Evolutionary conservation across 2,113 vertebrate genomes (phyloP), one percentile per base, ranked within the genome.

Genomic region (Mesembrinibis cayennensis): DNA sequence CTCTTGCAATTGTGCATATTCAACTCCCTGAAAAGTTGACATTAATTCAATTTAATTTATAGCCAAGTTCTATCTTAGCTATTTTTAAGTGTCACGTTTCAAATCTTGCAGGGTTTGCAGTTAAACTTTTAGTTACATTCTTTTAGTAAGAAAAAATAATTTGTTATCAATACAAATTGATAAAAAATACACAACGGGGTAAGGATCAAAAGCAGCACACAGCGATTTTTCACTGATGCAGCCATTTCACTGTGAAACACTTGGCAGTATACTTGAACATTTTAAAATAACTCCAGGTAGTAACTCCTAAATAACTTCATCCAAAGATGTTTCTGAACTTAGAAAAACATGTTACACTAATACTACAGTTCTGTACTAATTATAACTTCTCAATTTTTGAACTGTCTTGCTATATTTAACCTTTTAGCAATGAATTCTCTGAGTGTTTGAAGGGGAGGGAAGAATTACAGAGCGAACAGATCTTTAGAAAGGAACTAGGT

Each of bases 201-300:
- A 71, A 86, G 29, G n/a, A 88, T 73, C 81, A 93, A 95, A 97
- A 81, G 96, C 76, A 81, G 66, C 79, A 72, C 16, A 42, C 8
- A 59, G 40, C 25, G 77, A 49, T 92, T 86, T 85, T 62, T 83
- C 87, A 79, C 73, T 47, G 53, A 36, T 17, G 30, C 9, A 69
- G 78, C 36, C 71, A 85, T 82, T 91, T 86, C 47, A 38, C 59
- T 53, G 61, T 47, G 34, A 71, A 84, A 88, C 45, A 79, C 23
- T 40, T 65, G 47, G 73, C 63, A 66, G 16, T 30, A 55, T 10
- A 93, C 49, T 66, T 58, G 13, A 70, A 58, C 9, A 16, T 26
- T 93, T 91, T 45, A 65, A 85, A 76, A 47, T 29, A 93, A 49
- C 10, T 72, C 50, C 59, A 59, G 5, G 2, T 30, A 84, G 16